Percentiles rank a stretch among this genome's conserved stretches.
These are phyloP conservation scores for Zygaena filipendulae DNA, from an alignment of 2,888 invertebrate genomes.

Conservation along the genomic window DNA sequence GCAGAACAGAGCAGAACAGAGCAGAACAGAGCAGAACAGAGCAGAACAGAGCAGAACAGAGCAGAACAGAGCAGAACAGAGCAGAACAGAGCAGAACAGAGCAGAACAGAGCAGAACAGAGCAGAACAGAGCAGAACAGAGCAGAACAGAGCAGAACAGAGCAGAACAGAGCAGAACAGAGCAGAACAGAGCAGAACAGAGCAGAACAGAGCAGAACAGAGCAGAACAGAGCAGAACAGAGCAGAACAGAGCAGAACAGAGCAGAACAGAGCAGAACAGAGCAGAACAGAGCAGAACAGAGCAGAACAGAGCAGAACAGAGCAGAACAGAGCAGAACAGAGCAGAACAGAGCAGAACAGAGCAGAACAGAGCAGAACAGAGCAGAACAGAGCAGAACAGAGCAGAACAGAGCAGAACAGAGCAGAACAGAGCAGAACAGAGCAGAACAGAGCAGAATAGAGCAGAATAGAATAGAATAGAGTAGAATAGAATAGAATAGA, in stretches of 20 bases:
- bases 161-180: constrained; percentile 2
- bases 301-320: constrained; percentile 1
- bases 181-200: constrained; percentile 1
- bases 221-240: not conserved
- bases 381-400: too few relatives aligned
- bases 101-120: constrained; percentile 1
- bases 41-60: constrained; percentile 1
- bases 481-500: too few relatives aligned
- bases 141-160: constrained; percentile 1
- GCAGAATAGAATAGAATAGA: too few relatives aligned
- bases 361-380: too few relatives aligned
- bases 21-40: constrained; percentile 1
- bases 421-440: too few relatives aligned
- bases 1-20: constrained; percentile 1
- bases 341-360: not conserved
- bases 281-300: constrained; percentile 1
- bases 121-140: constrained; percentile 1
- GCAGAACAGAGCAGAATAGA: too few relatives aligned
- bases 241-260: constrained; percentile 1
- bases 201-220: constrained; percentile 1
- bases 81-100: constrained; percentile 1
- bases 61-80: constrained; percentile 1
- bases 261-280: constrained; percentile 1
- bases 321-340: not conserved
- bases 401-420: too few relatives aligned